Evolutionary conservation across 1,140 invertebrate genomes (phyloP).

Genomic region (Acyrthosiphon pisum): DNA sequence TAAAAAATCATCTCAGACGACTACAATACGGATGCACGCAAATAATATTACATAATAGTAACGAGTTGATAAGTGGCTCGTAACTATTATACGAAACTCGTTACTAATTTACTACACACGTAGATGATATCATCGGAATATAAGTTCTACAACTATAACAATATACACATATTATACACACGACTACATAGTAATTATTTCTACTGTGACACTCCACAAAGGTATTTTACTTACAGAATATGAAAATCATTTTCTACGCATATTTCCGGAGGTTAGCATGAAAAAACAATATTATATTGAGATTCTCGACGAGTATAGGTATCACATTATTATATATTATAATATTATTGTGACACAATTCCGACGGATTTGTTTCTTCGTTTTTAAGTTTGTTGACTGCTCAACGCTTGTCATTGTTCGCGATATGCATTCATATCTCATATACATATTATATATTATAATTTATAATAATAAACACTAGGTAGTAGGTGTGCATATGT

Average conservation of each 20-base stretch:
- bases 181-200: neutral
- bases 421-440: neutral
- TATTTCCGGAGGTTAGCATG: slow-evolving; percentile 37
- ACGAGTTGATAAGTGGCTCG: neutral
- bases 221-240: slow-evolving; percentile 47
- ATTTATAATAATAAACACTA: neutral
- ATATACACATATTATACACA: neutral
- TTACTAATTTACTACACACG: too few relatives aligned
- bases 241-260: slow-evolving; percentile 51
- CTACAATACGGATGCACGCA: neutral
- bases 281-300: slow-evolving; percentile 33
- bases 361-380: neutral
- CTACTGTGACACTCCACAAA: neutral
- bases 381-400: neutral
- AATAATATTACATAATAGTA: neutral
- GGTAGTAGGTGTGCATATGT: neutral
- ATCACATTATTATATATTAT: neutral
- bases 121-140: neutral
- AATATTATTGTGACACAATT: neutral
- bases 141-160: neutral
- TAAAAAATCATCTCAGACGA: neutral
- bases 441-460: neutral
- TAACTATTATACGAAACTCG: neutral
- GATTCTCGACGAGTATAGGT: neutral
- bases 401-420: neutral